These are phyloP conservation scores for Pardosa pseudoannulata DNA, from an alignment of 2,888 invertebrate genomes.

Conservation along the genomic window DNA sequence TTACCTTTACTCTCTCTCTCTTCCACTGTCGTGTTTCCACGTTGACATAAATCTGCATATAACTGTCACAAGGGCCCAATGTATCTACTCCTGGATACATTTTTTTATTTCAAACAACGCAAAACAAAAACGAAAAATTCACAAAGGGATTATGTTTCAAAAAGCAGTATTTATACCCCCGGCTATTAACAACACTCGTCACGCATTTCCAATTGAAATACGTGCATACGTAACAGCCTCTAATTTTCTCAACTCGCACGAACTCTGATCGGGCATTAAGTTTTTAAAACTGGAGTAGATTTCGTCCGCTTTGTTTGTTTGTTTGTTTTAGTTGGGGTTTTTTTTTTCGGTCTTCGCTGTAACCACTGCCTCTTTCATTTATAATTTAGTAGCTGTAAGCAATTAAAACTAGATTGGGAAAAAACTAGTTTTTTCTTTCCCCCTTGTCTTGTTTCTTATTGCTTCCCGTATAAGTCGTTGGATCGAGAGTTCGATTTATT, in stretches of 20 bases:
- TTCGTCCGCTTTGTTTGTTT: slow-evolving; percentile 20
- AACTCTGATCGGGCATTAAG: slow-evolving; percentile 23
- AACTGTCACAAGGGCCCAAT: too few relatives aligned
- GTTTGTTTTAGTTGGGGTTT: too few relatives aligned
- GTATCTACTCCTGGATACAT: too few relatives aligned
- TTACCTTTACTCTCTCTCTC: too few relatives aligned
- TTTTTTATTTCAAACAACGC: too few relatives aligned
- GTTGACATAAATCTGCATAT: too few relatives aligned
- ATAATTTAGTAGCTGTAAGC: slow-evolving; percentile 53
- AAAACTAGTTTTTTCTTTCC: background rate
- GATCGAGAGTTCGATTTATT: too few relatives aligned
- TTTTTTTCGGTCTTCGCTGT: background rate
- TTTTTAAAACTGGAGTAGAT: slow-evolving; percentile 46
- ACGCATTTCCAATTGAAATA: slow-evolving; percentile 10
- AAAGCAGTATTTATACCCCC: background rate
- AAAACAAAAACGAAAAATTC: too few relatives aligned
- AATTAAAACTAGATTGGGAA: slow-evolving; percentile 61
- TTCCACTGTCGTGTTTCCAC: too few relatives aligned
- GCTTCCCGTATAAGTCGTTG: too few relatives aligned
- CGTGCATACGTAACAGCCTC: background rate
- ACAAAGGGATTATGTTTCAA: background rate
- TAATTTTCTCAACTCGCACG: slow-evolving; percentile 12
- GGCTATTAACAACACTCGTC: background rate
- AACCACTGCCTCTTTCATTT: slow-evolving; percentile 12
- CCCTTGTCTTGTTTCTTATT: too few relatives aligned